phyloP scores from a whole-genome alignment of 2,113 vertebrate genomes.

The Polypterus bichir region DNA sequence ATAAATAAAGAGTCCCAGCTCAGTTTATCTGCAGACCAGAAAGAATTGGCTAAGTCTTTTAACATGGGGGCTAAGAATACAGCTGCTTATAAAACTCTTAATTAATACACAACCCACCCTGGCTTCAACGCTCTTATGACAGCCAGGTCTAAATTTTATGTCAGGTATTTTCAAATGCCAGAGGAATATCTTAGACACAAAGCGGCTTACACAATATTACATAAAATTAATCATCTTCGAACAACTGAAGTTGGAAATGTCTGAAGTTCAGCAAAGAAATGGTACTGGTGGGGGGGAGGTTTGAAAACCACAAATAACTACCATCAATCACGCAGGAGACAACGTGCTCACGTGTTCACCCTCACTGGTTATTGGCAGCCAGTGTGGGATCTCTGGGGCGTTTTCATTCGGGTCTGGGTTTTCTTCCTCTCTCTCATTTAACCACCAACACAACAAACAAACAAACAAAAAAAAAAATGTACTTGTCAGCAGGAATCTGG shows the following conservation, averaged over 20 bases:
- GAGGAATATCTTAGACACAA: conserved; percentile 26
- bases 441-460: conserved; percentile 51
- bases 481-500: conserved; percentile 76
- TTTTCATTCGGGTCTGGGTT: conserved; percentile 42
- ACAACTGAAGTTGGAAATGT: conserved; percentile 21
- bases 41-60: not conserved
- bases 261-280: conserved; percentile 15
- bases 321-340: conserved; percentile 78
- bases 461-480: conserved; percentile 62
- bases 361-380: conserved; percentile 64
- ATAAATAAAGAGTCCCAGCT: no score
- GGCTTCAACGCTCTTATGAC: conserved; percentile 2
- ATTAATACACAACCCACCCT: conserved; percentile 7
- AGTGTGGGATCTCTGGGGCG: conserved; percentile 46
- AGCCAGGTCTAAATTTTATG: conserved; percentile 3
- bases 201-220: conserved; percentile 39
- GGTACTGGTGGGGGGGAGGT: conserved; percentile 29
- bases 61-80: not conserved
- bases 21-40: no score
- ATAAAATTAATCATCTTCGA: conserved; percentile 48
- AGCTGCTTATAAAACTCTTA: conserved; percentile 4
- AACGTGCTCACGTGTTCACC: conserved; percentile 64
- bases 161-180: conserved; percentile 25
- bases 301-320: conserved; percentile 78
- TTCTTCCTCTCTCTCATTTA: conserved; percentile 38